Evolutionary conservation across 1,140 invertebrate genomes (phyloP), one percentile per base, ranked within the genome.

Genomic region (Elysia chlorotica): DNA sequence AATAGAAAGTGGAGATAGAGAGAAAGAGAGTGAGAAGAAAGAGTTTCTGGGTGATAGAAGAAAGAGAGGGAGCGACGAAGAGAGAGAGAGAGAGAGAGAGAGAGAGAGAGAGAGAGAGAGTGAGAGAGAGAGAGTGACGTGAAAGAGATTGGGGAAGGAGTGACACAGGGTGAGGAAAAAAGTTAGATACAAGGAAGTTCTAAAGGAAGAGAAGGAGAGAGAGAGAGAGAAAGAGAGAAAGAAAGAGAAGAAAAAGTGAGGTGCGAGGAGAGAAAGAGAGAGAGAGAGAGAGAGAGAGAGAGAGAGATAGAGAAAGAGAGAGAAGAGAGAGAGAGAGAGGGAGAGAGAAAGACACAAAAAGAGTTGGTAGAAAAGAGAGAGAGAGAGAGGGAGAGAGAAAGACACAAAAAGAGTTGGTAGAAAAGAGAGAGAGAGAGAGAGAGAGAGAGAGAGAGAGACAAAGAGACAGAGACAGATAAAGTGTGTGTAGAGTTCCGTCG

Each of bases 161-260:
- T n/a, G n/a, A n/a, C n/a, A n/a, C n/a, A n/a, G n/a, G n/a, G n/a
- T n/a, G n/a, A n/a, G n/a, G n/a, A n/a, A n/a, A n/a, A n/a, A n/a
- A n/a, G n/a, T n/a, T n/a, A n/a, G n/a, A n/a, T n/a, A n/a, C n/a
- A n/a, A n/a, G n/a, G n/a, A n/a, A 61, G 57, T 21, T 10, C 28
- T 17, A 28, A 14, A 61, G 25, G 14, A 28, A 28, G 25, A 61
- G 57, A 37, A 33, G 5, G 3, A 66, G 65, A 37, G 37, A 41
- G 37, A 66, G 65, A 66, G 65, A 41, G 37, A 66, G 65, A 66
- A 33, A 41, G 37, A 66, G 65, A 66, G 37, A 41, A 37, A 66
- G 65, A 28, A 37, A 31, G 38, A 66, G 65, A 41, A 3, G 30
- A 28, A 61, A 25, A 28, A 28, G 28, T 14, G 28, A 25, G 17